phyloP scores from a whole-genome alignment of 2,113 vertebrate species.

The Apodemus sylvaticus region DNA sequence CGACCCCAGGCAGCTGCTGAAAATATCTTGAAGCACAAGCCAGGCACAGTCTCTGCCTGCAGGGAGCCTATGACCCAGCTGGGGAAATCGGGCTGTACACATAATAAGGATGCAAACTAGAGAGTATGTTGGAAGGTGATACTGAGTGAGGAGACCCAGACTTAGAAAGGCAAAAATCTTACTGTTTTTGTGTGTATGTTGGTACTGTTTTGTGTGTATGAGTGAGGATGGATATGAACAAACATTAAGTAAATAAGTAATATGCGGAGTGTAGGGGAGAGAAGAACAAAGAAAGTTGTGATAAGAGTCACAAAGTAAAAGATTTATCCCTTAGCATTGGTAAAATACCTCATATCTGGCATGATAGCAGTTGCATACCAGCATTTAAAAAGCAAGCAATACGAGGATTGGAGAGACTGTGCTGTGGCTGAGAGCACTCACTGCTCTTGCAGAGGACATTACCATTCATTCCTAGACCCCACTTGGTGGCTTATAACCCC shows the following conservation, averaged over 20 bases:
- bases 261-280: background rate
- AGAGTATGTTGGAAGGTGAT: background rate
- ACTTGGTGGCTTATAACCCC: background rate
- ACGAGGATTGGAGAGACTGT: background rate
- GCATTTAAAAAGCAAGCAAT: background rate
- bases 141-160: background rate
- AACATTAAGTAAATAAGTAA: background rate
- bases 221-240: background rate
- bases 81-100: background rate
- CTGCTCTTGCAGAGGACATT: background rate
- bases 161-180: background rate
- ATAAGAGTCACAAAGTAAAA: background rate
- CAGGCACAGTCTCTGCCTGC: background rate
- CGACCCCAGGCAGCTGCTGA: background rate
- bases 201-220: too few species aligned
- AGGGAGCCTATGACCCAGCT: background rate
- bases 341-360: background rate
- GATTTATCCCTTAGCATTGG: background rate
- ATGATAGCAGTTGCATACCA: background rate
- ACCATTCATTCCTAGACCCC: background rate
- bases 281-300: background rate
- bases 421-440: background rate
- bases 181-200: background rate
- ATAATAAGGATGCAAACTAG: background rate
- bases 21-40: background rate